These are phyloP conservation scores for Incurvaria masculella DNA, from an alignment of 2,888 invertebrate genomes.

Conservation along the genomic window DNA sequence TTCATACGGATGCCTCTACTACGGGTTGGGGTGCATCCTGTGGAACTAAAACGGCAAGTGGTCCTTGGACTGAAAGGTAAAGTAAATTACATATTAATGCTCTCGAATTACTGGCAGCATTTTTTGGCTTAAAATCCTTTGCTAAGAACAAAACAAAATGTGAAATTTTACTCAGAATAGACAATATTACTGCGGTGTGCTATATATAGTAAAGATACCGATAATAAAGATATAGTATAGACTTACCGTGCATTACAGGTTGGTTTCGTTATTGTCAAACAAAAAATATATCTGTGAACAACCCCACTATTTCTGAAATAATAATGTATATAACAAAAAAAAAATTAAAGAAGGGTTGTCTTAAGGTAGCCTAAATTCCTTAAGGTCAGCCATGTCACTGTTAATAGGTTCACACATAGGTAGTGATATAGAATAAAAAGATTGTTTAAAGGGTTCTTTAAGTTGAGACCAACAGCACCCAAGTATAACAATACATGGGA, in stretches of 20 bases:
- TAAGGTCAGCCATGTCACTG: background rate
- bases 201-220: conserved; percentile 16
- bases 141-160: conserved; percentile 11
- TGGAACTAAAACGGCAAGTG: conserved; percentile 8
- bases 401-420: background rate
- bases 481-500: background rate
- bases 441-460: background rate
- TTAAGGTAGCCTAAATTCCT: background rate
- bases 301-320: background rate
- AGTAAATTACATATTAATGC: conserved; percentile 14
- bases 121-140: conserved; percentile 18
- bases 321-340: background rate
- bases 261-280: background rate
- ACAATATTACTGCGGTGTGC: conserved; percentile 17
- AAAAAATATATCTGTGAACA: background rate
- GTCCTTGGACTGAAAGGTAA: conserved; percentile 8
- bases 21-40: conserved; percentile 17
- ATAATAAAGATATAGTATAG: conserved; percentile 12
- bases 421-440: background rate
- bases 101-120: conserved; percentile 17
- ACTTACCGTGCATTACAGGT: background rate
- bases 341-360: background rate
- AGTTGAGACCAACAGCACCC: background rate
- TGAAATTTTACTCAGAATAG: conserved; percentile 15
- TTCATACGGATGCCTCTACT: conserved; percentile 17